Evolutionary conservation across 2,797 vertebrate species (phyloP).

Genomic region (Malacoctenus gilli): DNA sequence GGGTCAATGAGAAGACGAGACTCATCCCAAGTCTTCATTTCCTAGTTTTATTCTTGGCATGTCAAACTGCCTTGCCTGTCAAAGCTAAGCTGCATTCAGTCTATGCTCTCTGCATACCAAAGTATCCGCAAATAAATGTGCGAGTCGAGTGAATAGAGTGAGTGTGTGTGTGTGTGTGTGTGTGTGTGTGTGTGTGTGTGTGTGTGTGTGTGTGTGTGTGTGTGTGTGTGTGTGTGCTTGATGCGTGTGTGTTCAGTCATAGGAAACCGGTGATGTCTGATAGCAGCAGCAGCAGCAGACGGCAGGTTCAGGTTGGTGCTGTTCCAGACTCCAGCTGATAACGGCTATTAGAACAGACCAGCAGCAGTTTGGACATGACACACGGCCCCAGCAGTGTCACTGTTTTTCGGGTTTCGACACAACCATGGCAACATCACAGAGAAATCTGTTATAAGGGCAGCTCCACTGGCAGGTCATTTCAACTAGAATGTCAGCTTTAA

Average conservation of each 20-base stretch:
- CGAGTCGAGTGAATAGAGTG: no score
- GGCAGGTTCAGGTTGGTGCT: constrained; percentile 46
- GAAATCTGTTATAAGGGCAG: constrained; percentile 24
- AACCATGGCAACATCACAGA: constrained; percentile 24
- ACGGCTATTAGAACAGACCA: constrained; percentile 47
- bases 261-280: constrained; percentile 46
- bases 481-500: constrained; percentile 23
- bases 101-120: constrained; percentile 69
- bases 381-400: constrained; percentile 27
- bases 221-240: constrained; percentile 4
- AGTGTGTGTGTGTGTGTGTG: constrained; percentile 6
- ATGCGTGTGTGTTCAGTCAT: constrained; percentile 57
- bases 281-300: constrained; percentile 46
- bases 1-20: constrained; percentile 74
- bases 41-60: constrained; percentile 76
- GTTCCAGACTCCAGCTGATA: constrained; percentile 55
- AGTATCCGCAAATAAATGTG: constrained; percentile 43
- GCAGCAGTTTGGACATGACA: constrained; percentile 48
- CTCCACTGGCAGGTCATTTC: constrained; percentile 20
- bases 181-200: background rate
- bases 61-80: constrained; percentile 73
- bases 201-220: constrained; percentile 13
- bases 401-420: constrained; percentile 27
- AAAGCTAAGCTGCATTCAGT: constrained; percentile 61
- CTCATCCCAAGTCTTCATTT: constrained; percentile 74